phyloP scores from a whole-genome alignment of 2,888 invertebrate genomes.

The Rutpela maculata region DNA sequence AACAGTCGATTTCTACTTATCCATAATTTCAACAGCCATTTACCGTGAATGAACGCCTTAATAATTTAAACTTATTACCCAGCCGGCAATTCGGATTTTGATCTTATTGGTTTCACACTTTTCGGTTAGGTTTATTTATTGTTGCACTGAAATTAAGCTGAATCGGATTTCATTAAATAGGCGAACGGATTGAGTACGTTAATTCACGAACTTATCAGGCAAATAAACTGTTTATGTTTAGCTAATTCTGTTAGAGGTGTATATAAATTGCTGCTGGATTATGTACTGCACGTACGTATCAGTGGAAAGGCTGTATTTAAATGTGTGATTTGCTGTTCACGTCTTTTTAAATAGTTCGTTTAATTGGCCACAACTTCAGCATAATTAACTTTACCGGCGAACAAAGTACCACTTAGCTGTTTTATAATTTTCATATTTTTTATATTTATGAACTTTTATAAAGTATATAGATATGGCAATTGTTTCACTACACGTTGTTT shows the following conservation, averaged over 20 bases:
- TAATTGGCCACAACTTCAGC: no score
- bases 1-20: constrained; percentile 55
- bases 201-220: background rate
- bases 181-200: background rate
- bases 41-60: constrained; percentile 35
- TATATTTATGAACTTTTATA: no score
- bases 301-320: background rate
- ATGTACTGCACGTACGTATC: background rate
- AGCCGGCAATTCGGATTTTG: constrained; percentile 19
- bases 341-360: no score
- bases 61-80: constrained; percentile 39
- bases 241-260: background rate
- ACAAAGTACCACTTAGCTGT: no score
- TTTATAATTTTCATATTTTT: no score
- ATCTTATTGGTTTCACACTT: background rate
- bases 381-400: no score
- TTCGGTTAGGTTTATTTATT: constrained; percentile 6
- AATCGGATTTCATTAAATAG: constrained; percentile 2
- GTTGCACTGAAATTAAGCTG: background rate
- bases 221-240: background rate
- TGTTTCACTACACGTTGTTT: no score
- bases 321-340: no score
- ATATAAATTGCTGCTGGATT: background rate
- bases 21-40: constrained; percentile 50
- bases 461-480: no score